Evolutionary conservation across 2,113 vertebrate genomes (phyloP), one percentile per base, ranked within the genome.

Genomic region (Tragelaphus buxtoni): DNA sequence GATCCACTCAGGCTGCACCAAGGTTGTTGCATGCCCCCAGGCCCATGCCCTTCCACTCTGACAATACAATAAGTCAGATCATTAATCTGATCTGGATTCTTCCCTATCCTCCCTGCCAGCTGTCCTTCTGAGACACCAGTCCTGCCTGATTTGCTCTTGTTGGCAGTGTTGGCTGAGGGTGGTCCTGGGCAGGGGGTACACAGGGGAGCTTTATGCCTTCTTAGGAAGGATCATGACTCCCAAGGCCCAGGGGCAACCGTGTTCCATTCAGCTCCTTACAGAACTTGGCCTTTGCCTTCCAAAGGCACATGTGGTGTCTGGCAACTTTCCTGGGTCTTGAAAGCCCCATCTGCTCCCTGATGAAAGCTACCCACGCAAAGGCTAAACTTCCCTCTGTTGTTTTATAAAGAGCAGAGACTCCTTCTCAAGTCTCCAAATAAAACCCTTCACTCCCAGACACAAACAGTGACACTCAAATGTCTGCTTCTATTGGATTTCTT

Each of bases 381-480:
- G 63, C 60, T 14, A 65, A 32, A 10, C 92, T 72, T 65, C 88
- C 92, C 69, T 94, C 90, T 88, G 87, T 51, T 90, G 60, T 85
- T 93, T 85, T 63, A 80, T 91, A 55, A 92, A 91, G 94, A 92
- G 76, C 88, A 93, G 88, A 91, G 35, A 82, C 61, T 94, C 79
- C n/a, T 92, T 80, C 85, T 56, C 61, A 45, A 77, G 51, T 74
- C 85, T 90, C 45, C 88, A 87, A 77, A 90, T 77, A 86, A 92
- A 92, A 17, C 39, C 58, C 56, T 87, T 58, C 65, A 83, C 88
- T 96, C 63, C 85, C n/a, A 90, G 49, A 90, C 95, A 85, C 74
- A 97, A 85, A 96, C 49, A 72, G 28, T n/a, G 39, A 89, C 56
- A 55, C 35, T 74, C 89, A 76, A 82, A 84, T 84, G 77, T 93